Conservation (phyloP, 2,113 vertebrate genomes). For the Tamias sibiricus region DNA sequence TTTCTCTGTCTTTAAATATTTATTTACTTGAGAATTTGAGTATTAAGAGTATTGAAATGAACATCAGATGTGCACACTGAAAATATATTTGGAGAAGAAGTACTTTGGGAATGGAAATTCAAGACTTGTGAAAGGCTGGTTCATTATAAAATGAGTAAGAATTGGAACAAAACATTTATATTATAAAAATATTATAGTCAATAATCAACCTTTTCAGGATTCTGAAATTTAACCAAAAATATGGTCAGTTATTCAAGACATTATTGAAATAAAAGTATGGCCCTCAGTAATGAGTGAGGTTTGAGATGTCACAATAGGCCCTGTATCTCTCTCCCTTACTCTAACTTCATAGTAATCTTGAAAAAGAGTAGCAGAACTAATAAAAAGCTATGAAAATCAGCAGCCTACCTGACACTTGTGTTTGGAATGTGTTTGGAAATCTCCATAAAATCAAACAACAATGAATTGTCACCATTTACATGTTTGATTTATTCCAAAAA, state of each 20-base stretch:
- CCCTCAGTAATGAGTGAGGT: neutral
- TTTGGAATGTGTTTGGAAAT: neutral
- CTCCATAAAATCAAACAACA: neutral
- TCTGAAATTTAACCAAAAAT: neutral
- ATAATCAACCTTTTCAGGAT: neutral
- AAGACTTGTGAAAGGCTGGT: neutral
- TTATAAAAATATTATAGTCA: neutral
- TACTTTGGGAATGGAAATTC: neutral
- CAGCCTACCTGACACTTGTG: fast-evolving
- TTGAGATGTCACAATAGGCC: neutral
- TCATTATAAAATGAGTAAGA: neutral
- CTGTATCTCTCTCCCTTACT: neutral
- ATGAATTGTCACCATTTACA: neutral
- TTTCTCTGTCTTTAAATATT: neutral
- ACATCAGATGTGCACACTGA: neutral
- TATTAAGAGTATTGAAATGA: neutral
- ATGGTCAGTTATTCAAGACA: neutral
- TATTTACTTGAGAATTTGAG: neutral
- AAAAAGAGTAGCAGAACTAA: neutral
- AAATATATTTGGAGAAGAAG: neutral
- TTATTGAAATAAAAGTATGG: neutral
- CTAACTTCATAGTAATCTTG: neutral
- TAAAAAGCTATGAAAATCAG: neutral
- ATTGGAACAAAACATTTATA: neutral
- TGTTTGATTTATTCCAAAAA: neutral